Evolutionary conservation across 2,113 vertebrate species (phyloP), one percentile per base, ranked within the genome.

Genomic region (Atrichornis clamosus): DNA sequence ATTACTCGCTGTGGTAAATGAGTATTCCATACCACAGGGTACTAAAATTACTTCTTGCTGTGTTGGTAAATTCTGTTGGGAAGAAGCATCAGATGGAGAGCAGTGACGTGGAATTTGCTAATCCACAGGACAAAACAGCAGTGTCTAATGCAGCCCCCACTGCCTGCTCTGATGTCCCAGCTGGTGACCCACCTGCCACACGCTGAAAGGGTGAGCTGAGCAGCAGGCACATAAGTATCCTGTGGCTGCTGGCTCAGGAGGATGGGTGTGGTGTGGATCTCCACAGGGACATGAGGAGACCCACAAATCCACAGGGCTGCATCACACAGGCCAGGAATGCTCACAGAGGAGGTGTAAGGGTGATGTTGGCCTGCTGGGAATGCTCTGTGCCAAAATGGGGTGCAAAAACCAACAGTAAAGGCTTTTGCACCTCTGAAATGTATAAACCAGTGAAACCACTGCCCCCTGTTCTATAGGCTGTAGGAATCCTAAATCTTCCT

Each of bases 261-360:
- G 32, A 42, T 33, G 28, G 30, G 42, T 7, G 10, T 4, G 9
- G 21, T 18, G 41, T 21, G 44, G 64, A 37, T 44, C 28, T 68
- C 46, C 33, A 35, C 18, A 24, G 47, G 24, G 28, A 18, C 21
- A 39, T 39, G 58, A 65, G 44, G 32, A 49, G 41, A 30, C 39
- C 68, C 27, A 56, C 22, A 6, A 22, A 30, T 19, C 28, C 28
- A 11, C 41, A 39, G 59, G 35, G 35, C 53, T 65, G 35, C 49
- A 22, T 75, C 58, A 18, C 18, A 1, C 16, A 15, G 33, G 0
- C 1, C 21, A 24, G 90, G 68, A 28, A 24, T 14, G 47, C 7
- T 70, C 8, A 6, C 0, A 4, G 50, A 20, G 28, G 16, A 22
- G 55, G 21, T 23, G 26, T 3, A 30, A 7, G 7, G 46, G 21